These are phyloP conservation scores for Rutilus rutilus DNA, from an alignment of 2,113 vertebrate species.

Conservation along the genomic window DNA sequence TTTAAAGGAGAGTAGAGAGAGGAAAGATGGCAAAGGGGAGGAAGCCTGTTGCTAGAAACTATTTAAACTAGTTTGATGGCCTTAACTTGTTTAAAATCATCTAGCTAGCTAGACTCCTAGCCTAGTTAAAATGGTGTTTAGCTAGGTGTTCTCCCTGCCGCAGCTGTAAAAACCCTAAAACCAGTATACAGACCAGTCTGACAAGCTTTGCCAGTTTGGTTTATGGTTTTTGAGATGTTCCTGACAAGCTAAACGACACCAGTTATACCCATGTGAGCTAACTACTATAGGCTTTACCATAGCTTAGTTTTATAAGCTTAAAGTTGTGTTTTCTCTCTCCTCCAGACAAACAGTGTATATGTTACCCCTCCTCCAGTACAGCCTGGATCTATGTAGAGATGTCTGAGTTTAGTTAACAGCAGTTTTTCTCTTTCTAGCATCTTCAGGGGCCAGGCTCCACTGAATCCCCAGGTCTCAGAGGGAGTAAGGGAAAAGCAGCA, in stretches of 20 bases:
- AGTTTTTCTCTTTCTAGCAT: constrained; percentile 3
- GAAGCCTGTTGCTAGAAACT: neutral
- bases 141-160: neutral
- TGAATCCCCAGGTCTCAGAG: constrained; percentile 2
- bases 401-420: constrained; percentile 8
- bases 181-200: neutral
- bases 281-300: neutral
- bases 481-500: neutral
- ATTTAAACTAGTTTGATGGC: neutral
- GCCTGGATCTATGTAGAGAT: constrained; percentile 7
- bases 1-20: neutral
- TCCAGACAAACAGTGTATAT: neutral
- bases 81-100: neutral
- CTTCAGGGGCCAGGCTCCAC: neutral
- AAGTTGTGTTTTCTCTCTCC: neutral
- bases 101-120: neutral
- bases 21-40: neutral
- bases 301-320: neutral
- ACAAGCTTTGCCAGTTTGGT: neutral
- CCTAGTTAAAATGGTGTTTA: neutral
- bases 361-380: neutral
- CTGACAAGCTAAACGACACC: neutral
- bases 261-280: neutral
- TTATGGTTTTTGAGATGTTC: neutral
- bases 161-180: neutral